These are phyloP conservation scores for Drosophila grimshawi DNA, from an alignment of 1,140 invertebrate species.

Conservation along the genomic window DNA sequence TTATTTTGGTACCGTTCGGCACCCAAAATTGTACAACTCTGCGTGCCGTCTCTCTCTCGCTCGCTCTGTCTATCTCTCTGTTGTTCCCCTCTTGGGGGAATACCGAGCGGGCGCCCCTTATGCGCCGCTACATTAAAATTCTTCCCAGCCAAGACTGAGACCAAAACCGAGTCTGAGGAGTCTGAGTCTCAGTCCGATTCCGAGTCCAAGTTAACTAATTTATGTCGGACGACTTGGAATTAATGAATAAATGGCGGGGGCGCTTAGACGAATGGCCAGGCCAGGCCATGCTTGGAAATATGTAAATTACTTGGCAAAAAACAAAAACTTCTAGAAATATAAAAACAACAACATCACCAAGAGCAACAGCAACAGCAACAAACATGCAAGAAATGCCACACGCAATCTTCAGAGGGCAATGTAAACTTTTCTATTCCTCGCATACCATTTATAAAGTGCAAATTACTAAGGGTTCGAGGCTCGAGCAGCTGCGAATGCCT, in stretches of 20 bases:
- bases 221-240: slow-evolving; percentile 82
- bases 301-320: slow-evolving; percentile 74
- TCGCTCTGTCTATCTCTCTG: too few species aligned
- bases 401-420: slow-evolving; percentile 76
- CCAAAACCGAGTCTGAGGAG: background rate
- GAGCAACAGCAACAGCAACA: slow-evolving; percentile 44
- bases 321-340: slow-evolving; percentile 43
- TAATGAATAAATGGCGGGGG: slow-evolving; percentile 81
- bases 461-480: slow-evolving; percentile 49
- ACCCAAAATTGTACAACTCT: slow-evolving; percentile 5
- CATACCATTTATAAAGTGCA: slow-evolving; percentile 68
- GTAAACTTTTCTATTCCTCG: slow-evolving; percentile 66
- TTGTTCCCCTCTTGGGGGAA: slow-evolving; percentile 14
- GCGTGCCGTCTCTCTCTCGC: background rate
- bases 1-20: slow-evolving; percentile 13
- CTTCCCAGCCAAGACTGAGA: slow-evolving; percentile 52
- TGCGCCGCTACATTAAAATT: slow-evolving; percentile 72
- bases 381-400: slow-evolving; percentile 64
- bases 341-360: slow-evolving; percentile 56
- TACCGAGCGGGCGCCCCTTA: slow-evolving; percentile 25
- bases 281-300: slow-evolving; percentile 58
- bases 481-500: slow-evolving; percentile 60
- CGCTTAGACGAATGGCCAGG: slow-evolving; percentile 73
- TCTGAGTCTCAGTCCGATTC: slow-evolving; percentile 42
- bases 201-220: slow-evolving; percentile 77